phyloP scores from a whole-genome alignment of 2,888 invertebrate genomes.

The Aphodius sticticus region DNA sequence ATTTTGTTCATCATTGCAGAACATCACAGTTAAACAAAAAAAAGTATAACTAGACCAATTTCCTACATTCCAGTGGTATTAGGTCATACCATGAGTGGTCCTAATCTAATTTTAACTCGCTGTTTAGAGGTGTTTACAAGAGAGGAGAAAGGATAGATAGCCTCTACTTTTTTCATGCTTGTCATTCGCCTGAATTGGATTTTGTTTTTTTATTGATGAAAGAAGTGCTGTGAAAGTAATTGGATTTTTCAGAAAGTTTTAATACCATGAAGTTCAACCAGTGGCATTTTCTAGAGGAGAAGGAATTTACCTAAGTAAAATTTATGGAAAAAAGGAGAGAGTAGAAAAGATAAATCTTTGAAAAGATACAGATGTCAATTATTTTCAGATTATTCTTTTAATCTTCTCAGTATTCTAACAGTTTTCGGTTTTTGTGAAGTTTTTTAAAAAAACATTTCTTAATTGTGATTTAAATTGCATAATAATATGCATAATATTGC shows the following conservation, averaged over 20 bases:
- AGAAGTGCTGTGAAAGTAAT: neutral
- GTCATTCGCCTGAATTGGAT: neutral
- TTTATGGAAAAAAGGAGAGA: neutral
- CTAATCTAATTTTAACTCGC: neutral
- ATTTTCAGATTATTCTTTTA: neutral
- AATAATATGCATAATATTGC: too few relatives aligned
- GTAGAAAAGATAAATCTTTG: neutral
- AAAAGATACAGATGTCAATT: neutral
- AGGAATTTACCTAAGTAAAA: neutral
- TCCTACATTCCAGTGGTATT: neutral
- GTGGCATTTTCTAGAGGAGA: neutral
- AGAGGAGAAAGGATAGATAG: neutral
- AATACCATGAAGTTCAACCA: neutral
- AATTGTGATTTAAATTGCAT: too few relatives aligned
- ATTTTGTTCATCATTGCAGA: neutral
- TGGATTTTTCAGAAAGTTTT: neutral
- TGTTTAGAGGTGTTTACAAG: neutral
- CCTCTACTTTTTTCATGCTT: neutral
- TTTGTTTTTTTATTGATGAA: neutral
- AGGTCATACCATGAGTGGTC: conserved; percentile 4
- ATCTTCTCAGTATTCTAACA: too few relatives aligned
- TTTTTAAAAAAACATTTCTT: too few relatives aligned
- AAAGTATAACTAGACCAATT: neutral
- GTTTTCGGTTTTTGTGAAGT: too few relatives aligned
- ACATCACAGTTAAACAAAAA: neutral